phyloP scores from a whole-genome alignment of 2,888 invertebrate species.

The Molorchus minor region DNA sequence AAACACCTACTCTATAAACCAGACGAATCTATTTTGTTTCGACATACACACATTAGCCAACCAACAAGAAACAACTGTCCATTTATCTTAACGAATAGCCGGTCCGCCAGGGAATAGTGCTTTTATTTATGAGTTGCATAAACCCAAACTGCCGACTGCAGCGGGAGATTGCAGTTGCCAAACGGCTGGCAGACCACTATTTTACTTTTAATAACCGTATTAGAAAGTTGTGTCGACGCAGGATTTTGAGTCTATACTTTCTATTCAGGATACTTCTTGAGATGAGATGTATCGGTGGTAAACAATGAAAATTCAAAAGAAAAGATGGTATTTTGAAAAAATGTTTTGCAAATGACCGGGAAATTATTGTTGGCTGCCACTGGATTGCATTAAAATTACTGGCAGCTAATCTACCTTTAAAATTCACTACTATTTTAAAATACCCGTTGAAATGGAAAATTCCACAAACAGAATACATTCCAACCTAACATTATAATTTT shows the following conservation, averaged over 20 bases:
- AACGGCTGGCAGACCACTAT: conserved; percentile 3
- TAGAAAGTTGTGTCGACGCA: not conserved
- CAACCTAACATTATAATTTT: too few relatives aligned
- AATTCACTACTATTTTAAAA: too few relatives aligned
- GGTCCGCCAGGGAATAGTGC: not conserved
- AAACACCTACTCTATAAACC: too few relatives aligned
- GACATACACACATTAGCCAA: not conserved
- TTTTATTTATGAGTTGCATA: not conserved
- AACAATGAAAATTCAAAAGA: too few relatives aligned
- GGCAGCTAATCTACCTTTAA: too few relatives aligned
- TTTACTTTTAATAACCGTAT: conserved; percentile 4
- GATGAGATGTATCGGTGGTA: too few relatives aligned
- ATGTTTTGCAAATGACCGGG: too few relatives aligned
- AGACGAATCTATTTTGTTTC: conserved; percentile 24
- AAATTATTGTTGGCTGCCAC: too few relatives aligned
- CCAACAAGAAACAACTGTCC: not conserved
- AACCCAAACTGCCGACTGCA: not conserved
- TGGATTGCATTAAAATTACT: too few relatives aligned
- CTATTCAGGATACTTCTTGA: not conserved
- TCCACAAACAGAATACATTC: too few relatives aligned
- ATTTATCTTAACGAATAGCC: not conserved
- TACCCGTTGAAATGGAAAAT: too few relatives aligned
- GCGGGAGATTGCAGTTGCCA: conserved; percentile 6
- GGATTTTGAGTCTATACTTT: not conserved
- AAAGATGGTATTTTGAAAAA: too few relatives aligned